phyloP scores from a whole-genome alignment of 2,797 vertebrate genomes.

The Helostoma temminkii region DNA sequence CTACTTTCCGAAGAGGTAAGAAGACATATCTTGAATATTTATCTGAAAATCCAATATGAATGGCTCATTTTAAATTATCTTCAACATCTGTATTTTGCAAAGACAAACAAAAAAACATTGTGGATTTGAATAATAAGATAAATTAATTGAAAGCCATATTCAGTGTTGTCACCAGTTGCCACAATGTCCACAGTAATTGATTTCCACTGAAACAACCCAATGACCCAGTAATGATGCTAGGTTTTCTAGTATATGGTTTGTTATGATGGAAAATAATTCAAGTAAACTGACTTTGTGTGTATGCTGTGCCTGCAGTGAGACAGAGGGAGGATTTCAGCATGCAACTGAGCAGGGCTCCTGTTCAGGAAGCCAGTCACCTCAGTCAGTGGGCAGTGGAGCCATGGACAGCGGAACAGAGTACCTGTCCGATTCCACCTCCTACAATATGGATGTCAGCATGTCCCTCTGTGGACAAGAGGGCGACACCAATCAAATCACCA shows the following conservation, averaged over 20 bases:
- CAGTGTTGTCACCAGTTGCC: neutral
- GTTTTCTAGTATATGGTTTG: neutral
- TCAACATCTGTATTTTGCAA: neutral
- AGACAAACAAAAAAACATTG: no score
- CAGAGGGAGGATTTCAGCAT: conserved; percentile 68
- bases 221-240: neutral
- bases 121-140: neutral
- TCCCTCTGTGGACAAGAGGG: conserved; percentile 92
- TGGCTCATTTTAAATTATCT: neutral
- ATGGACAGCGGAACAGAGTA: conserved; percentile 80
- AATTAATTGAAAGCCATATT: neutral
- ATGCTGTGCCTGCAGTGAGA: conserved; percentile 76
- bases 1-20: conserved; percentile 90
- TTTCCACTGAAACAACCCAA: neutral
- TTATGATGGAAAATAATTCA: neutral
- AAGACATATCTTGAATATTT: neutral
- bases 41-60: neutral
- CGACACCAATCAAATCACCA: conserved; percentile 87
- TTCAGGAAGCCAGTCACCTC: conserved; percentile 81
- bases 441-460: conserved; percentile 82
- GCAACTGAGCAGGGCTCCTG: conserved; percentile 69
- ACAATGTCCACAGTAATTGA: neutral
- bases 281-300: neutral
- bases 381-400: conserved; percentile 73
- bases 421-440: conserved; percentile 76